These are phyloP conservation scores for human (Homo sapiens) DNA, from an alignment of 2,113 vertebrate species.

Conservation along the genomic window DNA sequence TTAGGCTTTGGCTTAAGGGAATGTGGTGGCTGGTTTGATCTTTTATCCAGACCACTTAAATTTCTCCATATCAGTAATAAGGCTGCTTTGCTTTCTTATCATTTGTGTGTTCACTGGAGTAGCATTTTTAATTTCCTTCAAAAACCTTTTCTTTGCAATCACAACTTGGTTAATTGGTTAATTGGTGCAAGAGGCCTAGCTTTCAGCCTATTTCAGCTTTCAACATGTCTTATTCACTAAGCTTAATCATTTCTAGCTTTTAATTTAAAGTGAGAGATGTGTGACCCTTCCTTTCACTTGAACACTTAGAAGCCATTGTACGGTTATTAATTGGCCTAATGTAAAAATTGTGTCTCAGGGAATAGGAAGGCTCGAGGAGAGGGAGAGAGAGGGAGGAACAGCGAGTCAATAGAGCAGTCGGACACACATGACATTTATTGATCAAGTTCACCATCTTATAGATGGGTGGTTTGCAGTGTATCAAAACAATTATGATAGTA, in stretches of 20 bases:
- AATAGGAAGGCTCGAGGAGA: background rate
- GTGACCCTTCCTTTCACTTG: background rate
- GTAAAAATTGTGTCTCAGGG: background rate
- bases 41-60: background rate
- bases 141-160: background rate
- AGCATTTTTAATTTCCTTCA: background rate
- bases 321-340: background rate
- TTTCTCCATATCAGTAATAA: background rate
- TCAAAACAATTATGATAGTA: background rate
- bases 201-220: background rate
- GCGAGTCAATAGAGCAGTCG: background rate
- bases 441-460: background rate
- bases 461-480: background rate
- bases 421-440: background rate
- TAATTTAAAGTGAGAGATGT: background rate
- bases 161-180: background rate
- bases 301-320: background rate
- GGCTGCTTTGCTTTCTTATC: background rate
- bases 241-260: background rate
- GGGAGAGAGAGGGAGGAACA: background rate
- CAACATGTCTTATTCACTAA: background rate
- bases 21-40: background rate
- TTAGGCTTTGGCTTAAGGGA: background rate
- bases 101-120: background rate
- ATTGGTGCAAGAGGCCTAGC: background rate